phyloP scores from a whole-genome alignment of 2,113 vertebrate genomes.

The Anarrhichthys ocellatus region DNA sequence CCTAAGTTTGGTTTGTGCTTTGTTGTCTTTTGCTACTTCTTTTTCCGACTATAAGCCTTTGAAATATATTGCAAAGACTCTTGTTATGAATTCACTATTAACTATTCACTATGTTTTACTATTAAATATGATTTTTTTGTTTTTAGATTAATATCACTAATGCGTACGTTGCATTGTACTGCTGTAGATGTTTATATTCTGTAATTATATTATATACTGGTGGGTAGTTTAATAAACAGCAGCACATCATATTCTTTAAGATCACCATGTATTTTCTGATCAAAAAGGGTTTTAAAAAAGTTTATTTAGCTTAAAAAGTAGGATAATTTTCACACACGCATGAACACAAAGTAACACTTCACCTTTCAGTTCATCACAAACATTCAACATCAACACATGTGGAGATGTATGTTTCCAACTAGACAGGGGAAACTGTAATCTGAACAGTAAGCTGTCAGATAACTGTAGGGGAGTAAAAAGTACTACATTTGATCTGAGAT shows the following conservation, averaged over 20 bases:
- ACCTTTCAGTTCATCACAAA: not conserved
- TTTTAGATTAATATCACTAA: not conserved
- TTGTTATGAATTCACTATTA: constrained; percentile 26
- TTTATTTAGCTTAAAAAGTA: not conserved
- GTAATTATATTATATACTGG: not conserved
- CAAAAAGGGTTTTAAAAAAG: not conserved
- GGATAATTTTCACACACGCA: not conserved
- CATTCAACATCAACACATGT: not conserved
- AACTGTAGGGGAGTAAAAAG: not conserved
- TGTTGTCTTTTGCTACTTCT: not conserved
- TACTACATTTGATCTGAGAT: not conserved
- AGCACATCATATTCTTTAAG: not conserved
- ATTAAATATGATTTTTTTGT: not conserved
- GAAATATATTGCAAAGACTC: not conserved
- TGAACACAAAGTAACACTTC: not conserved
- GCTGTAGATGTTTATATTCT: not conserved
- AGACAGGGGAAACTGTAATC: not conserved
- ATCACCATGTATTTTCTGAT: not conserved
- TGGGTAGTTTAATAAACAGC: not conserved
- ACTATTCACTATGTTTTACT: not conserved
- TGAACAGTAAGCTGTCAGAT: not conserved
- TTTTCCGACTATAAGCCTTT: not conserved
- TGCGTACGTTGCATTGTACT: not conserved
- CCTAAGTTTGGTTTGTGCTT: not conserved
- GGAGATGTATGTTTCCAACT: not conserved